Evolutionary conservation across 2,797 vertebrate genomes (phyloP), one percentile per base, ranked within the genome.

Genomic region (Cyclopterus lumpus): DNA sequence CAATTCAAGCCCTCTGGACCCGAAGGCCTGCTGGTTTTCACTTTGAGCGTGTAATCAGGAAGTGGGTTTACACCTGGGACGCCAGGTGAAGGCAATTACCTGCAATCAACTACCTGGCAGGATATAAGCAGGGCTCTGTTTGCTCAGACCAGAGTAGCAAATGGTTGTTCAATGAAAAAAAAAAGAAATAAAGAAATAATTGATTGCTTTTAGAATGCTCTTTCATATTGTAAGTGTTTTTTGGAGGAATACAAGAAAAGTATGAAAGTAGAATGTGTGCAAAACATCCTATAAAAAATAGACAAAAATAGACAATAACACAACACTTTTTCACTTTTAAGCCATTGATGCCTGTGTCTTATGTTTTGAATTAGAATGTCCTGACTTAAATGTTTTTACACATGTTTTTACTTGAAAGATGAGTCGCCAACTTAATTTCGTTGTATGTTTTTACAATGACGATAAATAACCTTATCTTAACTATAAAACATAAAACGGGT

Each of bases 71-170:
- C 83, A 89, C 79, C 86, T 89, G 75, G 55, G 82, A 84, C 1
- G 54, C 75, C 88, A 90, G 82, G 79, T 88, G 88, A 85, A 86
- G 72, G 71, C 80, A 90, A 90, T 86, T 86, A 79, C 73, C 64
- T 70, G 75, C 84, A 92, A 88, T 87, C 85, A 88, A 34, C 64
- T 81, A 54, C 73, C 75, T 65, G 76, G 81, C 74, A 68, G 79
- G 75, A 53, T 26, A 18, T 36, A 51, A 62, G 76, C 44, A 8
- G 38, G 10, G 60, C 36, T 63, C 16, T 10, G 38, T n/a, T 2
- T 67, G 63, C 59, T 70, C 18, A 51, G 28, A 65, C 8, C 22
- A 12, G 24, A 63, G 18, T 7, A 68, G 22, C 36, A 64, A 77
- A 74, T 32, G 18, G 26, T 38, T 81, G 62, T 24, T 40, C 14